Base-by-base conservation (phyloP, 2,113 vertebrate species). In the Sander vitreus region DNA sequence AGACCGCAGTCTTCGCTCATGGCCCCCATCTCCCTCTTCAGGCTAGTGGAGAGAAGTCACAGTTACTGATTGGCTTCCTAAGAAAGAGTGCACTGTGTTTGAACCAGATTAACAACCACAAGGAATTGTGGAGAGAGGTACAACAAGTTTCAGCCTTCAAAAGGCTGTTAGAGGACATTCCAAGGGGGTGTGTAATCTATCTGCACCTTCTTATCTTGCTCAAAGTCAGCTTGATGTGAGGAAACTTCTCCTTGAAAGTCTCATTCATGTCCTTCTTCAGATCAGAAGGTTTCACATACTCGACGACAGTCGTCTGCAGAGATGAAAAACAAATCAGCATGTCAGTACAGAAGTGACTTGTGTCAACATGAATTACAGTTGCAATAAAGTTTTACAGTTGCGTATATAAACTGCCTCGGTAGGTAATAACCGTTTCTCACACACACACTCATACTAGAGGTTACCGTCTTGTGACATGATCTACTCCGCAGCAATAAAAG, bases 221-320 rank as follows among this genome's bases (percentile, higher is more conserved):
- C 83, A 99, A 85, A 0, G 98, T 99, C 75, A 99, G 92, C 80
- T 96, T 98, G 90, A 99, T 97, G 88, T 99, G 96, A 48, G 98
- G 98, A 93, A 99, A 99, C 94, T 97, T 99, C 89, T 99, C 98
- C 80, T 91, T 96, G 80, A 99, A 99, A 0, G 96, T 99, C 93
- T 99, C 97, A 0, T 99, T 99, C 98, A 99, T 99, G 93, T 98
- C 97, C 85, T 99, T 99, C 92, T 99, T 99, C 94, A 99, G 95
- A 92, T 99, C 98, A 0, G 97, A 97, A 0, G 98, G 98, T 86
- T 99, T 99, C 88, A 99, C 98, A 0, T 99, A 99, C 89, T 99
- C 98, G 7, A 99, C 97, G 13, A 99, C 95, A 0, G 98, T 99
- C 21, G 98, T 99, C 98, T 99, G 93, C n/a, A 81, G 73, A 58